A percentile compares a stretch with the other conserved stretches of the same genome.
phyloP scores from a whole-genome alignment of 2,888 invertebrate genomes.

The Scotopteryx bipunctaria region DNA sequence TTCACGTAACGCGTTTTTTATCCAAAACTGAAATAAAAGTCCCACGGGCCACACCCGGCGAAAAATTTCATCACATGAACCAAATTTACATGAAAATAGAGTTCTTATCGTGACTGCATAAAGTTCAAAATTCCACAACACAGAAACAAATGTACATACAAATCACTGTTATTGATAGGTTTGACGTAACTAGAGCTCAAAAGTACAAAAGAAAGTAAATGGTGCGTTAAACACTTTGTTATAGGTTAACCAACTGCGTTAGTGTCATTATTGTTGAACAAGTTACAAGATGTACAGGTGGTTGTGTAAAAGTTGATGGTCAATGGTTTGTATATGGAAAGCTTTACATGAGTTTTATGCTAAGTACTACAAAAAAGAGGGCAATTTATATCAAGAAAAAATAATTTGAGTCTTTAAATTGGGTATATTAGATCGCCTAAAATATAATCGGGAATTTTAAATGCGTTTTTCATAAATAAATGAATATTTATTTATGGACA shows the following conservation, averaged over 20 bases:
- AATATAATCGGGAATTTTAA: too few species aligned
- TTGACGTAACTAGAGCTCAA: slow-evolving; percentile 22
- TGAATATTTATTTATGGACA: too few species aligned
- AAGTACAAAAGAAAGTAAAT: slow-evolving; percentile 63
- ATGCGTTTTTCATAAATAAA: too few species aligned
- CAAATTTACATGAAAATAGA: slow-evolving; percentile 37
- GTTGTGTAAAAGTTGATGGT: slow-evolving; percentile 56
- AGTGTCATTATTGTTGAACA: slow-evolving; percentile 32
- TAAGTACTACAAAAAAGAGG: too few species aligned
- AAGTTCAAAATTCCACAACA: slow-evolving; percentile 22
- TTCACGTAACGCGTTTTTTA: background rate
- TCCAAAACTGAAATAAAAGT: slow-evolving; percentile 10
- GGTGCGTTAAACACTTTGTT: slow-evolving; percentile 70
- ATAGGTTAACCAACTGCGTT: slow-evolving; percentile 52
- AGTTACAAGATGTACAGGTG: slow-evolving; percentile 56
- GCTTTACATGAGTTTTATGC: too few species aligned
- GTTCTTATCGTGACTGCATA: slow-evolving; percentile 20
- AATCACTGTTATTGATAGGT: slow-evolving; percentile 18
- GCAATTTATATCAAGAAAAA: too few species aligned
- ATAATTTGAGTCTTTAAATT: too few species aligned
- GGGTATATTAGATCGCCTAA: too few species aligned
- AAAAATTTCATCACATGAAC: slow-evolving; percentile 33
- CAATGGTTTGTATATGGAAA: slow-evolving; percentile 49
- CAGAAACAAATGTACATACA: slow-evolving; percentile 19
- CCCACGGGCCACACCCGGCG: slow-evolving; percentile 28